Conservation (phyloP, 1,140 invertebrate species). For the Calycopis cecrops region DNA sequence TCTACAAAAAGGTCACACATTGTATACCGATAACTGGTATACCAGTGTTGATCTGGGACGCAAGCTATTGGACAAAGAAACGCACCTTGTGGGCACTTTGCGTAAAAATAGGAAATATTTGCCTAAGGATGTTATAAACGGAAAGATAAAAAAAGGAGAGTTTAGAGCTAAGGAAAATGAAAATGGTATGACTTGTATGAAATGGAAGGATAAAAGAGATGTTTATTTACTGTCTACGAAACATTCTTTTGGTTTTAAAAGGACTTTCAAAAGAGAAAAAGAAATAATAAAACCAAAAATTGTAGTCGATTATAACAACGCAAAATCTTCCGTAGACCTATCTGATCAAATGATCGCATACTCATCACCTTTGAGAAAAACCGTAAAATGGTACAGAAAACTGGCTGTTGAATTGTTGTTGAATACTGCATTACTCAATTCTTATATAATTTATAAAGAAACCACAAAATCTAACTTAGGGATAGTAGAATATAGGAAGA, state of each 20-base stretch:
- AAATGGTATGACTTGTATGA: constrained; percentile 50
- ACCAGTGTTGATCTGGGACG: constrained; percentile 32
- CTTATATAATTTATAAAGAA: constrained; percentile 20
- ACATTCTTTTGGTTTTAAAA: constrained; percentile 36
- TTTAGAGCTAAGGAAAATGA: constrained; percentile 20
- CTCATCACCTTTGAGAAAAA: constrained; percentile 35
- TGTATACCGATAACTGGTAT: constrained; percentile 57
- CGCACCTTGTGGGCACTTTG: constrained; percentile 16
- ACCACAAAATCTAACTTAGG: constrained; percentile 16
- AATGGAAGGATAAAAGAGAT: constrained; percentile 61
- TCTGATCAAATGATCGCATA: constrained; percentile 55
- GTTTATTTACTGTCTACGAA: constrained; percentile 52
- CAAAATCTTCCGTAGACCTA: constrained; percentile 49
- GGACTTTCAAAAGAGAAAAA: constrained; percentile 22
- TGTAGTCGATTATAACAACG: constrained; percentile 50
- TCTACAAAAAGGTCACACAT: constrained; percentile 37
- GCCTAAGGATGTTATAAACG: constrained; percentile 38
- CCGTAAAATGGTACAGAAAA: constrained; percentile 55
- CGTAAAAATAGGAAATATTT: constrained; percentile 41
- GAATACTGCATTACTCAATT: constrained; percentile 30
- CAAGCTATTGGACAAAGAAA: constrained; percentile 13
- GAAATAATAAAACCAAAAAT: constrained; percentile 39
- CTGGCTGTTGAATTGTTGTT: constrained; percentile 43
- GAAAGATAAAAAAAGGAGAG: constrained; percentile 15
- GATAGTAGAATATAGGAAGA: constrained; percentile 18